Evolutionary conservation across 2,888 invertebrate genomes (phyloP).

Genomic region (Bursaphelenchus okinawaensis): DNA sequence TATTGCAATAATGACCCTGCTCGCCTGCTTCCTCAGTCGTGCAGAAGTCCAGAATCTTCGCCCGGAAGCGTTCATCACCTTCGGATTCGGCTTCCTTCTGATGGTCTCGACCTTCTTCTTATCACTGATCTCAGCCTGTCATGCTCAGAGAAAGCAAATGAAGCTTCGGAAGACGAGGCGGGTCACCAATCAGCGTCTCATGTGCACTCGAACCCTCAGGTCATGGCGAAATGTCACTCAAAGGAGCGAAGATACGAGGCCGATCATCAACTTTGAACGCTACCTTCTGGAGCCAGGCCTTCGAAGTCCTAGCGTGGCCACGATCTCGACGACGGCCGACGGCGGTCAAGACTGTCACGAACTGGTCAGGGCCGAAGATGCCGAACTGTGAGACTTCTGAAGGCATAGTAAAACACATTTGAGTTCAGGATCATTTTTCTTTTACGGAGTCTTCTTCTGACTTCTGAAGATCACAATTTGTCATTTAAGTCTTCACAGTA

Average conservation of each 20-base stretch:
- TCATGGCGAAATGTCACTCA: constrained; percentile 40
- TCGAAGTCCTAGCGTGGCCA: not conserved
- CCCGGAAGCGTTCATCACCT: not conserved
- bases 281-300: constrained; percentile 21
- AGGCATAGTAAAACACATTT: no score
- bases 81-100: not conserved
- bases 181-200: constrained; percentile 40
- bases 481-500: no score
- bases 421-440: no score
- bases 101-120: constrained; percentile 2
- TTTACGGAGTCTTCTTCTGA: no score
- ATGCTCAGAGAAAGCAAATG: constrained; percentile 33
- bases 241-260: constrained; percentile 33
- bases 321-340: not conserved
- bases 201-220: constrained; percentile 41
- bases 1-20: not conserved
- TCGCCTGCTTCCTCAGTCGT: not conserved
- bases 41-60: constrained; percentile 17
- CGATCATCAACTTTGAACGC: constrained; percentile 43
- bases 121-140: constrained; percentile 35
- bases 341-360: not conserved
- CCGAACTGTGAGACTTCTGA: no score
- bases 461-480: no score
- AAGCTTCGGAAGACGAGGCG: constrained; percentile 31
- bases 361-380: no score